phyloP scores from a whole-genome alignment of 2,888 invertebrate genomes.

The Cephus runcator region DNA sequence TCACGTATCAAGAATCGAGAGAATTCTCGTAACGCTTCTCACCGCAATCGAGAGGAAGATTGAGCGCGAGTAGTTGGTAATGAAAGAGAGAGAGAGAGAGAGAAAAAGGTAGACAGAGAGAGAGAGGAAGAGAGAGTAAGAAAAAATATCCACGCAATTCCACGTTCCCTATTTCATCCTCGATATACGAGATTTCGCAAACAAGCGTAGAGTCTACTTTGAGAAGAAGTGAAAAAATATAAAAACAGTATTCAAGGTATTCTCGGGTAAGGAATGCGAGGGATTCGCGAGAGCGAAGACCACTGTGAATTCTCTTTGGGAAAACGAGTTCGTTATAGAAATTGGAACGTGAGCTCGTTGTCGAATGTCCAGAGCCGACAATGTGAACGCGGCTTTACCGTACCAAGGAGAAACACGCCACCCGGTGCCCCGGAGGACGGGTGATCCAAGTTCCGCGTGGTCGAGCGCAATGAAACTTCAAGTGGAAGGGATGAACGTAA shows the following conservation, averaged over 20 bases:
- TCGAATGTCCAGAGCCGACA: not conserved
- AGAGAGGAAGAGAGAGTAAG: not conserved
- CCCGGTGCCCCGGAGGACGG: not conserved
- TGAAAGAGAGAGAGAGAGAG: not conserved
- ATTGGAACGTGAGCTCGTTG: not conserved
- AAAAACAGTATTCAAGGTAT: not conserved
- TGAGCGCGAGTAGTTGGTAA: slow-evolving; percentile 7
- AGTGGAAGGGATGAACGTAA: not conserved
- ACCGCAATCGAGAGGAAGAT: slow-evolving; percentile 7
- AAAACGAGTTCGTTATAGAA: not conserved
- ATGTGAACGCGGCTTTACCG: not conserved
- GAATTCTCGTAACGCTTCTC: not conserved
- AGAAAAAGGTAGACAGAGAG: slow-evolving; percentile 5
- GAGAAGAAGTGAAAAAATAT: not conserved
- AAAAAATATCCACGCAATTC: not conserved
- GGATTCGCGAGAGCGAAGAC: not conserved
- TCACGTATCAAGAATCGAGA: not conserved
- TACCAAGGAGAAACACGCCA: not conserved
- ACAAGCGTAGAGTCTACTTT: not conserved
- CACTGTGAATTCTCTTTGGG: not conserved
- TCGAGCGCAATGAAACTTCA: not conserved
- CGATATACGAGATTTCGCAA: not conserved
- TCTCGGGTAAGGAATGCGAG: not conserved
- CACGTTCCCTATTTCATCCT: not conserved
- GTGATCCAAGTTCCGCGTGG: not conserved